A percentile compares a stretch with the other conserved stretches of the same genome.
phyloP scores from a whole-genome alignment of 1,140 invertebrate genomes.

The Sycophaga agraensis region DNA sequence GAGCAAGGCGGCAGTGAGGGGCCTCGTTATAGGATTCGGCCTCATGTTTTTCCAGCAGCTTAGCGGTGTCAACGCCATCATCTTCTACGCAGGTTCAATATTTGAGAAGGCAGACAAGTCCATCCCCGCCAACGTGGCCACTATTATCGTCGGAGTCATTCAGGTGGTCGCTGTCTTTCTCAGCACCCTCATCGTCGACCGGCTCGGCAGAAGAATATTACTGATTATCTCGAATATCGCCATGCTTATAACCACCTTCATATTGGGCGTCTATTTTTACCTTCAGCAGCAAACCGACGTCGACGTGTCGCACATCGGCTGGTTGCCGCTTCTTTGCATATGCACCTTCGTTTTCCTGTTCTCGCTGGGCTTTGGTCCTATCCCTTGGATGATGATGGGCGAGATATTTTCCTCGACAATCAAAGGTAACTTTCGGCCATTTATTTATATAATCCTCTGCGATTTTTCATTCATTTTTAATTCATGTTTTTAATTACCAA shows the following conservation, averaged over 20 bases:
- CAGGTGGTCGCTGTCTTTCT: slow-evolving; percentile 73
- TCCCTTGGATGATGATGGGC: slow-evolving; percentile 79
- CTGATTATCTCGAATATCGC: slow-evolving; percentile 65
- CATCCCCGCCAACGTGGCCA: slow-evolving; percentile 59
- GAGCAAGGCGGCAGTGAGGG: slow-evolving; percentile 65
- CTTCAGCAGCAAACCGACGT: slow-evolving; percentile 56
- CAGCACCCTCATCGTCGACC: slow-evolving; percentile 75
- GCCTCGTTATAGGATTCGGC: slow-evolving; percentile 71
- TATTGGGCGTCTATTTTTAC: slow-evolving; percentile 68
- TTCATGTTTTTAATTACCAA: too few relatives aligned
- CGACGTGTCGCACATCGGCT: slow-evolving; percentile 60
- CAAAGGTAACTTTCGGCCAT: slow-evolving; percentile 16
- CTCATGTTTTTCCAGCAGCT: slow-evolving; percentile 87
- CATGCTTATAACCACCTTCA: slow-evolving; percentile 65
- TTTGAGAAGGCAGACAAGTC: slow-evolving; percentile 66
- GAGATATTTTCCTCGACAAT: slow-evolving; percentile 62
- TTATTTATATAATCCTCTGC: too few relatives aligned
- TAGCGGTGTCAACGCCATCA: slow-evolving; percentile 82
- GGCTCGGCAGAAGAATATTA: slow-evolving; percentile 71
- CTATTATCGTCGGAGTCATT: slow-evolving; percentile 77
- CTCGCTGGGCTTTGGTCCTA: slow-evolving; percentile 75
- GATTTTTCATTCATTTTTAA: neutral
- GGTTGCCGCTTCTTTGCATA: slow-evolving; percentile 72
- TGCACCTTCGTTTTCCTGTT: slow-evolving; percentile 78
- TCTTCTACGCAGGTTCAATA: slow-evolving; percentile 77